Percentiles rank a stretch among this genome's conserved stretches.
These are phyloP conservation scores for Stenopsyche tienmushanensis DNA, from an alignment of 1,140 invertebrate genomes.

Conservation along the genomic window DNA sequence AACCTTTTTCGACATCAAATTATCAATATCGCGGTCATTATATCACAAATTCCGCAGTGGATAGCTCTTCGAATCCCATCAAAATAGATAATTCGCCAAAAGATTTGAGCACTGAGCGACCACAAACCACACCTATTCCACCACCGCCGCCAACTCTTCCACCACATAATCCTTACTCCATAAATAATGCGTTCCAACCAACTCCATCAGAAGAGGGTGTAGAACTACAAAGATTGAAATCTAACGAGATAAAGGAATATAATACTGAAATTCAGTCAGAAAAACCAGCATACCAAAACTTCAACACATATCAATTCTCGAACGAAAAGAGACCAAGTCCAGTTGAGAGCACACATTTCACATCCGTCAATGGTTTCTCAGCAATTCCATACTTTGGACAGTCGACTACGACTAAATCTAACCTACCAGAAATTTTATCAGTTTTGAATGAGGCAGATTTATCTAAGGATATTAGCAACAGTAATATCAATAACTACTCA, in stretches of 20 bases:
- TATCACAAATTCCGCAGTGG: slow-evolving; percentile 38
- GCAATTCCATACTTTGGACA: slow-evolving; percentile 29
- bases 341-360: slow-evolving; percentile 13
- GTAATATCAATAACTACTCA: slow-evolving; percentile 20
- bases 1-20: slow-evolving; percentile 11
- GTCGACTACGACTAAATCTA: slow-evolving; percentile 5
- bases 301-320: not conserved
- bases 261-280: slow-evolving; percentile 4
- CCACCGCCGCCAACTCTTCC: slow-evolving; percentile 47
- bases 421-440: slow-evolving; percentile 18
- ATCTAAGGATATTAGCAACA: not conserved
- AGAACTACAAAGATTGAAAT: slow-evolving; percentile 24
- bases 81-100: slow-evolving; percentile 2
- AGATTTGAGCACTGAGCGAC: slow-evolving; percentile 15
- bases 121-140: slow-evolving; percentile 41
- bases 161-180: slow-evolving; percentile 53
- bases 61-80: slow-evolving; percentile 14
- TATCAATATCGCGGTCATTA: slow-evolving; percentile 39
- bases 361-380: slow-evolving; percentile 23
- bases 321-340: not conserved
- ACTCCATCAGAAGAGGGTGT: slow-evolving; percentile 49
- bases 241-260: slow-evolving; percentile 36
- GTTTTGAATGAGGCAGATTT: slow-evolving; percentile 5
- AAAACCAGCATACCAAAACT: slow-evolving; percentile 19
- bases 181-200: slow-evolving; percentile 54